Evolutionary conservation across 2,888 invertebrate genomes (phyloP).

Genomic region (Drosophila pseudotalamancana): DNA sequence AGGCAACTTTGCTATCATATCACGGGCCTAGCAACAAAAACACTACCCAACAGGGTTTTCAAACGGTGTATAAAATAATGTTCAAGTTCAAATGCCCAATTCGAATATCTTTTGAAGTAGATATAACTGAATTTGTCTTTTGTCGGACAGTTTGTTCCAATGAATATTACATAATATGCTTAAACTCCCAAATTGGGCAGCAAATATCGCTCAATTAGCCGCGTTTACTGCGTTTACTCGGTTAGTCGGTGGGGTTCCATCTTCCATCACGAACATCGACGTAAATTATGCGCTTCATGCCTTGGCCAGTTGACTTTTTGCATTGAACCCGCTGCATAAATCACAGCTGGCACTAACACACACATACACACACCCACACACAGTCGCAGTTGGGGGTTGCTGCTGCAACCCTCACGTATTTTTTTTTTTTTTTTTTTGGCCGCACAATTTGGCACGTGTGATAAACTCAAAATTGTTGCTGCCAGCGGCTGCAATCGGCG

Average conservation of each 20-base stretch:
- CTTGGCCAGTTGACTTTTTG: conserved; percentile 70
- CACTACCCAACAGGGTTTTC: background rate
- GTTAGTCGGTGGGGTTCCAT: background rate
- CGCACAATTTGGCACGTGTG: conserved; percentile 78
- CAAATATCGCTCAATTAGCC: conserved; percentile 65
- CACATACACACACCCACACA: conserved; percentile 7
- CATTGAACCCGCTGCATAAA: conserved; percentile 75
- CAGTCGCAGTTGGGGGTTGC: conserved; percentile 9
- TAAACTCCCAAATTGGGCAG: conserved; percentile 39
- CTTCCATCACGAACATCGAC: conserved; percentile 40
- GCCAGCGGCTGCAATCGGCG: conserved; percentile 58
- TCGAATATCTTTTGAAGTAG: no score
- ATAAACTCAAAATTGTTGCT: conserved; percentile 76
- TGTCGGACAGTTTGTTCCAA: conserved; percentile 6
- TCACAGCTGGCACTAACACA: conserved; percentile 51
- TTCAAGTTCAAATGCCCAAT: no score
- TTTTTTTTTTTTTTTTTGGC: conserved; percentile 50
- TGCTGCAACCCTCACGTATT: conserved; percentile 64
- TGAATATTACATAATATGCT: conserved; percentile 58
- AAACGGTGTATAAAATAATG: background rate
- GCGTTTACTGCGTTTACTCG: conserved; percentile 30
- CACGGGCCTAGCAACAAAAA: background rate
- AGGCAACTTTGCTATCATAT: background rate
- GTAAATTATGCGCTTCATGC: conserved; percentile 75
- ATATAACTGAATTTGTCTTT: no score